Evolutionary conservation across 1,140 invertebrate genomes (phyloP), one percentile per base, ranked within the genome.

Genomic region (Zophobas morio): DNA sequence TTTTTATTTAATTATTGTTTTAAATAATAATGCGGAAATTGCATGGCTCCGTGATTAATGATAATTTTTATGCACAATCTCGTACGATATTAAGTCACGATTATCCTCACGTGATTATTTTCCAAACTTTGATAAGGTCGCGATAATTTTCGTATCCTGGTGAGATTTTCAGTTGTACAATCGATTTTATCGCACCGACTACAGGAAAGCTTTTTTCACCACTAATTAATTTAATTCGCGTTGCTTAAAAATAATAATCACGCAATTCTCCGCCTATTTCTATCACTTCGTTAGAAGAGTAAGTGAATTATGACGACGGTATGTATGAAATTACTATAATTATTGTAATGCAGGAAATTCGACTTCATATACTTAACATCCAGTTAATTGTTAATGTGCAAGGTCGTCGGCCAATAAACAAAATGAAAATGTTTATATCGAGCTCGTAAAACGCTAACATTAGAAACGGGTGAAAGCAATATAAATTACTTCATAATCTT

Each of bases 401-500:
- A 66, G 60, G 60, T 66, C 60, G 60, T 66, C 60, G 60, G 42
- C 42, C 49, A 20, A 66, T 40, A 33, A 20, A 20, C 20, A 20
- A 20, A 20, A 20, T 20, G 20, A 20, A 20, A 20, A 20, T 20
- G 20, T 20, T 20, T 20, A 20, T 20, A 20, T 20, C 20, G 20
- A 20, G 20, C 20, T 20, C 20, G 20, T 20, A 20, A 66, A 66
- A 66, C 39, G 60, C n/a, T 63, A 66, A 42, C 6, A 66, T 42
- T 66, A 66, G 60, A 66, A 66, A 66, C 60, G 37, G 33, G 60
- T 66, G 60, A 66, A 66, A 66, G 60, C 60, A 66, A 36, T 3
- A 63, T 63, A 63, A 63, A 63, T 63, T 63, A 63, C 39, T 66
- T 66, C 39, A 66, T 66, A 66, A 66, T 66, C 60, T 51, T 20